These are phyloP conservation scores for Stenopsyche tienmushanensis DNA, from an alignment of 1,140 invertebrate genomes.

Conservation along the genomic window DNA sequence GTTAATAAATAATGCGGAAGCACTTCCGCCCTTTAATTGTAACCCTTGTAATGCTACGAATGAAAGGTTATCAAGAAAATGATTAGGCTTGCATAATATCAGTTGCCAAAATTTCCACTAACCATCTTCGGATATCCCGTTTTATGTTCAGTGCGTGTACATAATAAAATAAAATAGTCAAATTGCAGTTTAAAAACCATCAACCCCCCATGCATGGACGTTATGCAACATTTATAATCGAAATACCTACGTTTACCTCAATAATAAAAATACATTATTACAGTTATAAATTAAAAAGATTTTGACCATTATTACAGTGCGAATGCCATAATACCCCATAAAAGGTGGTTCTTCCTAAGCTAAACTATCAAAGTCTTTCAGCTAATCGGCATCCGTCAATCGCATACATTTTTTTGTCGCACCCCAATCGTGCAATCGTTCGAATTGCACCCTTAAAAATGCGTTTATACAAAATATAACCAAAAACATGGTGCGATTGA, in stretches of 20 bases:
- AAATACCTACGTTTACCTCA: conserved; percentile 43
- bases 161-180: conserved; percentile 36
- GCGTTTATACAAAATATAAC: too few relatives aligned
- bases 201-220: conserved; percentile 13
- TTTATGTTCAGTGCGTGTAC: conserved; percentile 10
- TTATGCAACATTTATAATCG: conserved; percentile 37
- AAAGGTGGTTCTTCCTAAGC: too few relatives aligned
- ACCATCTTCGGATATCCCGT: too few relatives aligned
- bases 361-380: too few relatives aligned
- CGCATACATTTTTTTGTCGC: too few relatives aligned
- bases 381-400: too few relatives aligned
- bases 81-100: conserved; percentile 2
- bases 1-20: conserved; percentile 9
- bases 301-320: not conserved
- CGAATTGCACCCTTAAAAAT: too few relatives aligned
- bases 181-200: conserved; percentile 34
- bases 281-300: conserved; percentile 28
- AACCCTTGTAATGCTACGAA: too few relatives aligned
- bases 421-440: too few relatives aligned
- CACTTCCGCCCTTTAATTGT: conserved; percentile 15
- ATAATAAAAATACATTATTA: conserved; percentile 31
- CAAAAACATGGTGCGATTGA: too few relatives aligned
- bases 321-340: too few relatives aligned
- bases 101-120: conserved; percentile 16
- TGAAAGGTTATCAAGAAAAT: too few relatives aligned